A percentile compares a stretch with the other conserved stretches of the same genome.
Evolutionary conservation across 2,113 vertebrate species (phyloP).

Genomic region (Ardeotis arabs): DNA sequence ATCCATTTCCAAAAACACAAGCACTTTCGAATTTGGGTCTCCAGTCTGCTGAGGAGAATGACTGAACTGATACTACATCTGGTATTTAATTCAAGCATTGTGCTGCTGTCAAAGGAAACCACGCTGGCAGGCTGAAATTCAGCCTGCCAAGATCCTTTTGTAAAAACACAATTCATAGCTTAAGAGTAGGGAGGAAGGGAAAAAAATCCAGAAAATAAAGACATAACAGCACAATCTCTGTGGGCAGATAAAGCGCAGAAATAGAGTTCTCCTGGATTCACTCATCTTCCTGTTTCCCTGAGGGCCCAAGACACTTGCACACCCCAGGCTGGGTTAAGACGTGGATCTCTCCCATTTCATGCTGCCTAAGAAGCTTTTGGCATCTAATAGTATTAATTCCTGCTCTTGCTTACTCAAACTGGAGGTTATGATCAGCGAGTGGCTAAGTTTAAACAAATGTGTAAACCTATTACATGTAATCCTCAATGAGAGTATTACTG

Average conservation of each 20-base stretch:
- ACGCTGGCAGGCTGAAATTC: conserved; percentile 4
- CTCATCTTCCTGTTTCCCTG: background rate
- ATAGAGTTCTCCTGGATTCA: background rate
- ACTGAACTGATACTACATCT: conserved; percentile 10
- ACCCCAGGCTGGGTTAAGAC: background rate
- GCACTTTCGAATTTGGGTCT: background rate
- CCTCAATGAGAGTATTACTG: background rate
- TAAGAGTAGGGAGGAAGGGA: background rate
- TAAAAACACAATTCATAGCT: conserved; percentile 18
- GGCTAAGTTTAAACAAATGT: background rate
- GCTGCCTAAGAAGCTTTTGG: background rate
- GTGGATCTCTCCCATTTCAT: background rate
- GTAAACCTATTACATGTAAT: background rate
- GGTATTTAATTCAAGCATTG: conserved; percentile 30
- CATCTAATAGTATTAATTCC: background rate
- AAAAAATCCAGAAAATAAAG: background rate
- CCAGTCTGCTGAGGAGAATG: background rate
- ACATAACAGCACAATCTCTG: background rate
- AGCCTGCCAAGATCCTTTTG: conserved; percentile 34
- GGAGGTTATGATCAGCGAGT: background rate
- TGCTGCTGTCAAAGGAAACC: conserved; percentile 28
- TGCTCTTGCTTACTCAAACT: background rate
- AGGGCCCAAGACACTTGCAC: background rate
- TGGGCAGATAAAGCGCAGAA: background rate
- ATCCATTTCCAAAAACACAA: background rate